Evolutionary conservation across 2,888 invertebrate species (phyloP).

Genomic region (Mimachlamys varia): DNA sequence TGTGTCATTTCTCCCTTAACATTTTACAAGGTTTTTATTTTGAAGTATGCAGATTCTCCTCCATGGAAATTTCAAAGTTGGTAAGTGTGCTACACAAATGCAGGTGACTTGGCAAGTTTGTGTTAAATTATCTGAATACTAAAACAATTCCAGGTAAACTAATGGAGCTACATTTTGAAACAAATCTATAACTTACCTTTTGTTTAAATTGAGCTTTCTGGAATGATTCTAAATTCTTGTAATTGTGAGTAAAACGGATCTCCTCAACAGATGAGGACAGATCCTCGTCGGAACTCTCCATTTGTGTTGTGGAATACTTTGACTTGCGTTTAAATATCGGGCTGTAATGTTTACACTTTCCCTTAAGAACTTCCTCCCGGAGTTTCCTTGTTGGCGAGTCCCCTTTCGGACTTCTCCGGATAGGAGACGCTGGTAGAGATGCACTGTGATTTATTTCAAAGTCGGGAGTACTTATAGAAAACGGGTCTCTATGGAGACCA

Average conservation of each 20-base stretch:
- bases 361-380: conserved; percentile 69
- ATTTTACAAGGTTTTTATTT: too few species aligned
- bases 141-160: too few species aligned
- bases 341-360: conserved; percentile 74
- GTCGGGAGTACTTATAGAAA: conserved; percentile 42
- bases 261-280: conserved; percentile 66
- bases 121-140: too few species aligned
- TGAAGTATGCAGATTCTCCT: too few species aligned
- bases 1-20: too few species aligned
- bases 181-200: conserved; percentile 69
- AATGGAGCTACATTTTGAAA: too few species aligned
- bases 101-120: too few species aligned
- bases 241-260: conserved; percentile 69
- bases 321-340: conserved; percentile 73
- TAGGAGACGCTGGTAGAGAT: conserved; percentile 78
- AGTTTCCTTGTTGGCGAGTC: conserved; percentile 67
- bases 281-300: conserved; percentile 73
- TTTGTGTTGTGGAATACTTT: conserved; percentile 57
- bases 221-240: conserved; percentile 78
- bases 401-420: conserved; percentile 65
- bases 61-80: too few species aligned
- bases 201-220: conserved; percentile 79
- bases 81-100: too few species aligned
- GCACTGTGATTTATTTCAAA: conserved; percentile 60
- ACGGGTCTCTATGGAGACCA: conserved; percentile 41